Conservation (phyloP, 2,113 vertebrate species). For the Entomyzon cyanotis region DNA sequence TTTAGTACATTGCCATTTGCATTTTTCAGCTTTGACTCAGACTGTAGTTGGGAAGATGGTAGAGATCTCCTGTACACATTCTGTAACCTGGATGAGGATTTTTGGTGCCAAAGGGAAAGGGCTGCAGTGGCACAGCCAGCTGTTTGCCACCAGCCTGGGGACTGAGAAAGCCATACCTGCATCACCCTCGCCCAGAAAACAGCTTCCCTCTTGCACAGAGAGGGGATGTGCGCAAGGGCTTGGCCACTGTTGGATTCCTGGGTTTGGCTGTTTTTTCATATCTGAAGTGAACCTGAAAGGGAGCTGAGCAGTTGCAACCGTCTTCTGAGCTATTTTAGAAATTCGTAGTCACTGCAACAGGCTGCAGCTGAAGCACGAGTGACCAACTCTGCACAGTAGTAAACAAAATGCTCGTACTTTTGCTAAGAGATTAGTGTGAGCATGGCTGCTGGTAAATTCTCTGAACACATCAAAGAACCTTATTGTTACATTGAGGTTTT, state of each 20-base stretch:
- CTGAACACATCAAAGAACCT: conserved; percentile 38
- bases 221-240: background rate
- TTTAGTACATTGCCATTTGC: background rate
- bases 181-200: rapidly evolving
- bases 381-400: background rate
- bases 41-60: background rate
- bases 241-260: rapidly evolving
- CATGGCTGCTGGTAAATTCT: background rate
- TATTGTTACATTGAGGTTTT: conserved; percentile 53
- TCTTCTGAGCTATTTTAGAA: conserved; percentile 1
- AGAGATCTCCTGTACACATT: background rate
- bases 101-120: background rate
- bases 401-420: background rate
- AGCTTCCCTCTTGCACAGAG: background rate
- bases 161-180: background rate
- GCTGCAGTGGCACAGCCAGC: rapidly evolving
- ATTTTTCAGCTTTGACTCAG: background rate
- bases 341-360: background rate
- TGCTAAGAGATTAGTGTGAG: conserved; percentile 4
- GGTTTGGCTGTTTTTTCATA: background rate
- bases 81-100: background rate
- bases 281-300: background rate
- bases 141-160: background rate
- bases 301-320: background rate
- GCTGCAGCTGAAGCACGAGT: rapidly evolving